These are phyloP conservation scores for Agrochola lychnidis DNA, from an alignment of 2,888 invertebrate species.

Conservation along the genomic window DNA sequence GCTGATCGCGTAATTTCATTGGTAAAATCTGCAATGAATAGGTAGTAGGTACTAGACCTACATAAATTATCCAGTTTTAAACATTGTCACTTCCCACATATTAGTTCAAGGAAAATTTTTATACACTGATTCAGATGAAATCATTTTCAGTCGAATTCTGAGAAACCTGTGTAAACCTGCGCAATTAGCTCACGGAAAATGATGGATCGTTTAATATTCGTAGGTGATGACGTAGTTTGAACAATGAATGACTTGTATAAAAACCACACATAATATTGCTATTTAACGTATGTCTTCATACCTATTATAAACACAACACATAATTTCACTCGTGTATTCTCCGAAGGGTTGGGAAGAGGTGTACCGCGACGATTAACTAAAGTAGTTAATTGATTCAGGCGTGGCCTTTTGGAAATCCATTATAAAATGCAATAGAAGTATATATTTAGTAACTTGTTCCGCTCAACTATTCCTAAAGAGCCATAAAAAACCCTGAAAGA, in stretches of 20 bases:
- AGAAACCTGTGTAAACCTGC: slow-evolving; percentile 19
- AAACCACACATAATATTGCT: background rate
- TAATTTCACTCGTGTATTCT: too few relatives aligned
- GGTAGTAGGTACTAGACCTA: too few relatives aligned
- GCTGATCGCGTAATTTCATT: too few relatives aligned
- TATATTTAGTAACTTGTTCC: too few relatives aligned
- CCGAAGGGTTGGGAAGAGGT: too few relatives aligned
- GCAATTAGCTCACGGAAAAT: slow-evolving; percentile 24
- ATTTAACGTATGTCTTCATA: background rate
- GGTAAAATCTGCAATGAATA: too few relatives aligned
- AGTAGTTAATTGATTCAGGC: too few relatives aligned
- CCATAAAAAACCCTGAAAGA: too few relatives aligned
- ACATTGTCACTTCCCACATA: slow-evolving; percentile 21
- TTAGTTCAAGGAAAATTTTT: background rate
- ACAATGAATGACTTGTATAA: slow-evolving; percentile 26
- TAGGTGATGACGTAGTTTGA: slow-evolving; percentile 3
- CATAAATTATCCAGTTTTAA: background rate
- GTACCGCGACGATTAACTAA: too few relatives aligned
- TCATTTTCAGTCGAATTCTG: slow-evolving; percentile 35
- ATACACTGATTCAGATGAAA: slow-evolving; percentile 6
- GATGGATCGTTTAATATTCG: slow-evolving; percentile 25
- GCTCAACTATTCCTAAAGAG: too few relatives aligned
- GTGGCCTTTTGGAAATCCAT: too few relatives aligned
- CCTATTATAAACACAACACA: background rate
- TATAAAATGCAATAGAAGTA: too few relatives aligned